phyloP scores from a whole-genome alignment of 1,140 invertebrate genomes.

The Apolygus lucorum region DNA sequence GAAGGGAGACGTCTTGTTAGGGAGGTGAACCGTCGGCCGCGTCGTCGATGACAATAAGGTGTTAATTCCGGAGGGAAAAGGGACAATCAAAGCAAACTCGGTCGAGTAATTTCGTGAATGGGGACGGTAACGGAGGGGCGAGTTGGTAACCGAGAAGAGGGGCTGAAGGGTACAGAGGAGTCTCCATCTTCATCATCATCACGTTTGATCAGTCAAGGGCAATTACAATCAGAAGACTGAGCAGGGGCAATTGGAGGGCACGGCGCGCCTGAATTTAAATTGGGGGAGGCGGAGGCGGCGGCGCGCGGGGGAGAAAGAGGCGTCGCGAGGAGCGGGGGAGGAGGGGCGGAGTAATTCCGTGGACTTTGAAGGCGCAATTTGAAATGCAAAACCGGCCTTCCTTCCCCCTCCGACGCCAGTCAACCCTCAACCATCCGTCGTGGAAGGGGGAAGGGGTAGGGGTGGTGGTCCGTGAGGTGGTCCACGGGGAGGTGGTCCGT shows the following conservation, averaged over 20 bases:
- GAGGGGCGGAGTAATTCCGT: slow-evolving; percentile 3
- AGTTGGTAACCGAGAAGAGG: neutral
- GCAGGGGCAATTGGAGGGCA: slow-evolving; percentile 8
- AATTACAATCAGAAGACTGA: slow-evolving; percentile 15
- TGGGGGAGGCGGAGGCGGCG: neutral
- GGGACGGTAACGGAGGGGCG: neutral
- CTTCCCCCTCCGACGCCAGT: neutral
- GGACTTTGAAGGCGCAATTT: slow-evolving; percentile 16
- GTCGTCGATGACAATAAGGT: slow-evolving; percentile 10
- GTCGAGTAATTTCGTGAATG: neutral
- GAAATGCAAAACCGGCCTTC: slow-evolving; percentile 7
- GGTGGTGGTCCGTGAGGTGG: too few relatives aligned
- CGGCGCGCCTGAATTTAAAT: slow-evolving; percentile 11
- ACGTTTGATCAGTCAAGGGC: slow-evolving; percentile 14
- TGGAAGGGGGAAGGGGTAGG: too few relatives aligned
- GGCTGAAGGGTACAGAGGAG: neutral
- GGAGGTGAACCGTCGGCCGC: neutral
- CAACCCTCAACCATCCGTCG: neutral
- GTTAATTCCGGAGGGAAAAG: neutral
- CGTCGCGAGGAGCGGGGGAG: neutral
- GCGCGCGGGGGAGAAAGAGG: neutral
- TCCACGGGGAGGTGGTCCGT: too few relatives aligned
- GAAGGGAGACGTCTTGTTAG: neutral
- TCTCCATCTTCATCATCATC: slow-evolving; percentile 13
- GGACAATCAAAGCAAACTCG: neutral